Conservation (phyloP, 2,888 invertebrate genomes). For the Thereva unica region DNA sequence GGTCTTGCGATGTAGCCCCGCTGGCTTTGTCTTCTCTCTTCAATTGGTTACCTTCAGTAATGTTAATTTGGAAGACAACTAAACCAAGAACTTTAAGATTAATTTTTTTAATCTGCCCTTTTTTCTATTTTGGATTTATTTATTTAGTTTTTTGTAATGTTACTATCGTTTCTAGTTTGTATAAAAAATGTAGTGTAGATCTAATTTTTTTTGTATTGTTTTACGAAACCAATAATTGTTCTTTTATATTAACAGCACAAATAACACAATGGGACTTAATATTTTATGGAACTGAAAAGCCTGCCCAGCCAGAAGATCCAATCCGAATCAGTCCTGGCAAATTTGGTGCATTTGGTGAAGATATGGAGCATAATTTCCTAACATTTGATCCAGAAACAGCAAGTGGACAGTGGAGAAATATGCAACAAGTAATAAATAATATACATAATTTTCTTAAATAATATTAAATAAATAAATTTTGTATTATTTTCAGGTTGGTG, state of each 20-base stretch:
- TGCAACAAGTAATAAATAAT: slow-evolving; percentile 63
- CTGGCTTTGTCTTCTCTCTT: too few species aligned
- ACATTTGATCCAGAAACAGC: slow-evolving; percentile 62
- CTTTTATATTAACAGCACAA: slow-evolving; percentile 56
- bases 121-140: neutral
- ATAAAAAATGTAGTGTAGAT: neutral
- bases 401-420: slow-evolving; percentile 65
- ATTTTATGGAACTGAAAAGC: slow-evolving; percentile 76
- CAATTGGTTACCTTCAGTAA: too few species aligned
- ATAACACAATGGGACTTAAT: slow-evolving; percentile 80
- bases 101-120: neutral
- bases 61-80: neutral
- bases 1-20: too few species aligned
- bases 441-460: neutral
- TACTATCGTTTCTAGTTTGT: neutral
- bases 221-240: neutral
- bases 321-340: slow-evolving; percentile 49
- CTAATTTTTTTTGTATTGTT: neutral
- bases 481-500: slow-evolving; percentile 53
- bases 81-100: neutral
- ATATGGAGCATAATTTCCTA: slow-evolving; percentile 65
- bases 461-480: neutral
- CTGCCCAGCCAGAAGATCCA: slow-evolving; percentile 62
- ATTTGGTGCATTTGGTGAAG: slow-evolving; percentile 56
- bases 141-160: neutral